Evolutionary conservation across 2,888 invertebrate genomes (phyloP), one percentile per base, ranked within the genome.

Genomic region (Acleris sparsana): DNA sequence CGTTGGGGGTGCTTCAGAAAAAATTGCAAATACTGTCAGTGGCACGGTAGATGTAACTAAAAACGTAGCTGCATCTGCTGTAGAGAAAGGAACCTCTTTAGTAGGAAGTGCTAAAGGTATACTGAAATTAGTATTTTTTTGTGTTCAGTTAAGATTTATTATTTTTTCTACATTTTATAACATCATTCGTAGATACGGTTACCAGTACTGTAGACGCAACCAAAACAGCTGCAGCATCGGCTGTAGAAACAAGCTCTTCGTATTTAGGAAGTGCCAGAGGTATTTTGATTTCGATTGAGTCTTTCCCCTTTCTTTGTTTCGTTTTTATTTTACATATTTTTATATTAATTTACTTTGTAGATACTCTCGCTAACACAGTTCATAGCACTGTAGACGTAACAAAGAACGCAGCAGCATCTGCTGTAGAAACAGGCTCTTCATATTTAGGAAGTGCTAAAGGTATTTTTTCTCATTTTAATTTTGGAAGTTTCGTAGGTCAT

Each of bases 311-410:
- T 39, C 53, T 44, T 63, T 22, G n/a, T 56, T 61, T 55, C 68
- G 71, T 29, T 62, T 20, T 13, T 48, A 53, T 53, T 70, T 44
- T n/a, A 11, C n/a, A n/a, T 29, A 3, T 44, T 17, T 33, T 29
- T 29, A 29, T 9, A 7, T 17, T 17, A 6, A n/a, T 46, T 46
- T 6, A 46, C 7, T 46, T n/a, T 72, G 59, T 69, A 69, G 68
- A 71, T 66, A 72, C 20, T 62, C 73, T 72, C 53, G 71, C 51
- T 68, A 68, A 65, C 25, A 69, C 70, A 20, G 62, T 70, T 44
- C 62, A 69, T 39, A 70, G 53, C 48, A 83, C 85, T 39, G 77
- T 87, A 72, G 85, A 83, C 68, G 81, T 83, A 11, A 82, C 84
- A 18, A 85, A 83, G 72, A 82, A 77, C 72, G 75, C 77, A 43